Conservation (phyloP, 1,140 invertebrate species). For the Caenorhabditis remanei region DNA sequence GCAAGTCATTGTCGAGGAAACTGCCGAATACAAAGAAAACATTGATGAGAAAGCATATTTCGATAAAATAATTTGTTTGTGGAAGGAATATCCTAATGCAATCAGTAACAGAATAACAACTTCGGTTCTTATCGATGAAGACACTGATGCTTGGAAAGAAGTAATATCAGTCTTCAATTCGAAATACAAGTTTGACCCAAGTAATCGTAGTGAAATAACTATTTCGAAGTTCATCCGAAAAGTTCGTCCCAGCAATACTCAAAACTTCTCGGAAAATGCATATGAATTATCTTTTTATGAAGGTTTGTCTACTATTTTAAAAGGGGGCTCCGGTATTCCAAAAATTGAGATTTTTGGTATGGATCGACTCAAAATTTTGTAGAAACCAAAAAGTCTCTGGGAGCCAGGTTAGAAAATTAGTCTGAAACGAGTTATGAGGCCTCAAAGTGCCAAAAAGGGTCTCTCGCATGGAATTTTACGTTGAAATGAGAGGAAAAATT, state of each 20-base stretch:
- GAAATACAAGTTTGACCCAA: background rate
- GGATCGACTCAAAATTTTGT: too few relatives aligned
- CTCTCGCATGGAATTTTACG: background rate
- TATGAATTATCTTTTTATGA: slow-evolving; percentile 20
- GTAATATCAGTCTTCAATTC: background rate
- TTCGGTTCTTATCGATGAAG: slow-evolving; percentile 2
- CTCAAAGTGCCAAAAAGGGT: background rate
- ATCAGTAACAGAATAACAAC: slow-evolving; percentile 13
- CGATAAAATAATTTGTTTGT: slow-evolving; percentile 8
- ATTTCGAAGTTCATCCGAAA: background rate
- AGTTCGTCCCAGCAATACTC: background rate
- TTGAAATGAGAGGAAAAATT: too few relatives aligned
- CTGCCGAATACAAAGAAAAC: background rate
- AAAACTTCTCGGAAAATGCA: background rate
- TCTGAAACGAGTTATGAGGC: background rate
- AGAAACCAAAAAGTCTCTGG: too few relatives aligned
- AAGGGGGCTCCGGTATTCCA: too few relatives aligned
- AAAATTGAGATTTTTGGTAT: too few relatives aligned
- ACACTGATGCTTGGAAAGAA: background rate
- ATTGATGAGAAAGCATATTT: slow-evolving; percentile 19
- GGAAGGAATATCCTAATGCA: slow-evolving; percentile 41
- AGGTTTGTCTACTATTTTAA: background rate
- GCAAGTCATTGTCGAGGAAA: background rate
- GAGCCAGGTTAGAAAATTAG: too few relatives aligned
- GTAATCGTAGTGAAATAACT: background rate